Evolutionary conservation across 2,888 invertebrate genomes (phyloP).

Genomic region (Ptilodon capucinus): DNA sequence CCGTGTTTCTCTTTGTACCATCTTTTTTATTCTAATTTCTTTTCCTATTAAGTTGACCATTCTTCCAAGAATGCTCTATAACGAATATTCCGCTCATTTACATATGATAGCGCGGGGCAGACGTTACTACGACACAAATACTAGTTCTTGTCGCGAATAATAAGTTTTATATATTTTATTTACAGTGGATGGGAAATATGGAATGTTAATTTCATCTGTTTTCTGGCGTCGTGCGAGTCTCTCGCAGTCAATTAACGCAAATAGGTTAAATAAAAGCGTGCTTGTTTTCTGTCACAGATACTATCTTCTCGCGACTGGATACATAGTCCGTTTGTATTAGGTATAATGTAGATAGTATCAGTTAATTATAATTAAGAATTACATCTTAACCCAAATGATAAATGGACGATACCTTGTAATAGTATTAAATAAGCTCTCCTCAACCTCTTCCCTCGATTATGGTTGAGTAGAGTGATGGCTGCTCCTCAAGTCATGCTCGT

Average conservation of each 20-base stretch:
- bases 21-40: slow-evolving; percentile 66
- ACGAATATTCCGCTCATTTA: slow-evolving; percentile 45
- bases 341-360: neutral
- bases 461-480: no score
- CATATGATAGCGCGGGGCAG: slow-evolving; percentile 32
- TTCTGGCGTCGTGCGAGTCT: neutral
- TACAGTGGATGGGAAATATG: neutral
- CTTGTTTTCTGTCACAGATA: neutral
- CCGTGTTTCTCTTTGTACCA: slow-evolving; percentile 54
- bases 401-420: no score
- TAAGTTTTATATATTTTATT: neutral
- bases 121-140: slow-evolving; percentile 1
- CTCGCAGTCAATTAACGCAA: neutral
- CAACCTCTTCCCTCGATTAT: no score
- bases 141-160: neutral
- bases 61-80: slow-evolving; percentile 41
- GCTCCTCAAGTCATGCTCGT: no score
- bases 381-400: neutral
- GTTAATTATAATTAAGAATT: neutral
- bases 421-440: no score
- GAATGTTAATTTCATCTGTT: neutral
- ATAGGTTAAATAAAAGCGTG: neutral
- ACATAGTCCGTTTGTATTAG: neutral
- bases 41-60: slow-evolving; percentile 51
- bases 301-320: neutral